These are phyloP conservation scores for Pissodes strobi DNA, from an alignment of 1,140 invertebrate species.

Conservation along the genomic window DNA sequence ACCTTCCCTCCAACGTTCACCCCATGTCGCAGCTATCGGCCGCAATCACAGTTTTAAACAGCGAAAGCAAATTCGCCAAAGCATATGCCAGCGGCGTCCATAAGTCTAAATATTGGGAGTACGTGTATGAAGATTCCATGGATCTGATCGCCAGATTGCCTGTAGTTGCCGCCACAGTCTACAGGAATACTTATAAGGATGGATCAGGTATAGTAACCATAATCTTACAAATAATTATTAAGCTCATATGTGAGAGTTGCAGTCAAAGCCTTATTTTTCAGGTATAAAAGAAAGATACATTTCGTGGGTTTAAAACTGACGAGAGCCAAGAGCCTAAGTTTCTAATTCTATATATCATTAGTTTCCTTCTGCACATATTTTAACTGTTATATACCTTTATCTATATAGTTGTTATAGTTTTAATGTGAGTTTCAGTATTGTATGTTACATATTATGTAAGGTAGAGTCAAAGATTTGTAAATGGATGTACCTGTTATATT, in stretches of 20 bases:
- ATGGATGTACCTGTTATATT: too few relatives aligned
- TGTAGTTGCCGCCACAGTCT: conserved; percentile 87
- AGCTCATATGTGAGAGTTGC: neutral
- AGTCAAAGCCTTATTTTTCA: too few relatives aligned
- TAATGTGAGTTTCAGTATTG: too few relatives aligned
- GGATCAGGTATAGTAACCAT: conserved; percentile 61
- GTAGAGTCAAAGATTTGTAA: too few relatives aligned
- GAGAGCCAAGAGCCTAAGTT: too few relatives aligned
- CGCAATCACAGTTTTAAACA: conserved; percentile 82
- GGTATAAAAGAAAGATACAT: too few relatives aligned
- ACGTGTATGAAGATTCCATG: conserved; percentile 84
- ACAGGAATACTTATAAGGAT: conserved; percentile 76
- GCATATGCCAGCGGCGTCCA: conserved; percentile 81
- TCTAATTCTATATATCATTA: too few relatives aligned
- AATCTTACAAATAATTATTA: neutral
- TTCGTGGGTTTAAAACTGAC: too few relatives aligned
- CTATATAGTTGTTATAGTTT: too few relatives aligned
- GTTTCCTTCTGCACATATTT: too few relatives aligned
- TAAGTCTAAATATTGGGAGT: conserved; percentile 86
- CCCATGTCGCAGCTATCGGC: conserved; percentile 89
- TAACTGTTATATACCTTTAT: too few relatives aligned
- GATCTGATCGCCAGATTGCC: conserved; percentile 88
- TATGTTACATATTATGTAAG: too few relatives aligned
- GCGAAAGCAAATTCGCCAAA: conserved; percentile 84
- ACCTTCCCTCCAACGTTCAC: conserved; percentile 80